Evolutionary conservation across 2,888 invertebrate genomes (phyloP), one percentile per base, ranked within the genome.

Genomic region (Scaptomyza parva): DNA sequence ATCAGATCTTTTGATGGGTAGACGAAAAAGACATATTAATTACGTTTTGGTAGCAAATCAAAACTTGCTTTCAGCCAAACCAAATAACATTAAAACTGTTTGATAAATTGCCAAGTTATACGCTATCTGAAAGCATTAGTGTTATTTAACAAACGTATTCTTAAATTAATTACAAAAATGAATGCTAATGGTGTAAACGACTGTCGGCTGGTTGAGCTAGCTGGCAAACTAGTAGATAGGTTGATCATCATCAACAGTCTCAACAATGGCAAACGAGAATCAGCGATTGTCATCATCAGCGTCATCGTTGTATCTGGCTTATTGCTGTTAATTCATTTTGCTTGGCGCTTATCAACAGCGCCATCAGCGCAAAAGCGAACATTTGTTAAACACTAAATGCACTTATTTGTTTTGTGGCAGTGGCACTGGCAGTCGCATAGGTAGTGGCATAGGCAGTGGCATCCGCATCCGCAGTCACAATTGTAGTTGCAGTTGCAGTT

Each of bases 311-410:
- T 78, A 65, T 47, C 57, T 47, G 57, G 63, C 61, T 64, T 79
- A 70, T 63, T 67, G 71, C 79, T 70, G 71, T 81, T 81, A 71
- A 79, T 85, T 79, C 83, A 85, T 79, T 78, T 79, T 68, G 75
- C 65, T 48, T 45, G 67, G 67, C 66, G 82, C 82, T 85, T 86
- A 87, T 83, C 85, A 85, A 76, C 83, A 80, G 71, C 87, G 76
- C 76, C 80, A 85, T 87, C 85, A 72, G 76, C 82, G 70, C 72
- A 79, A 86, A 75, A 75, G 75, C 71, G 74, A 86, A 78, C 86
- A 88, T 88, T 87, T 88, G 88, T 86, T 87, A 84, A 87, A 81
- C 87, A 86, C 87, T 88, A 87, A 87, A 87, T 84, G 86, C 87
- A 87, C 87, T 88, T 88, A 87, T 87, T 88, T 87, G 87, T 82